Percentiles rank a stretch among this genome's conserved stretches.
phyloP scores from a whole-genome alignment of 2,888 invertebrate species.

The Latheticus oryzae region DNA sequence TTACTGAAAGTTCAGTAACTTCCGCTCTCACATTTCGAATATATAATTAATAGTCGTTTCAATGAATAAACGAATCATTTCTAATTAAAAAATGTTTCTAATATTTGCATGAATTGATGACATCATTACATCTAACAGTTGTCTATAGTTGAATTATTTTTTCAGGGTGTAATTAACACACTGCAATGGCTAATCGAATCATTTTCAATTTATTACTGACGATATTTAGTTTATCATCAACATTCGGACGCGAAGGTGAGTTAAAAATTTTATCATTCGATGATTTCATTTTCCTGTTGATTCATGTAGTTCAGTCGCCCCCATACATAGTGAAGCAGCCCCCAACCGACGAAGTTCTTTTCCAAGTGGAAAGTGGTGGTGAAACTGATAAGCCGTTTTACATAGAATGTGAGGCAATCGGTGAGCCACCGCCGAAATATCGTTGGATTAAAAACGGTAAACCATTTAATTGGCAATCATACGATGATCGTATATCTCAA shows the following conservation, averaged over 20 bases:
- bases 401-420: conserved; percentile 96
- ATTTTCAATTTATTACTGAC: conserved; percentile 34
- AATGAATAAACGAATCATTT: conserved; percentile 2
- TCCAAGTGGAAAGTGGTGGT: conserved; percentile 88
- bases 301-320: conserved; percentile 87
- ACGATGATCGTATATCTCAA: conserved; percentile 94
- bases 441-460: conserved; percentile 97
- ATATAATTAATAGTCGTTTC: conserved; percentile 14
- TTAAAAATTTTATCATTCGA: too few relatives aligned
- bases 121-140: too few relatives aligned
- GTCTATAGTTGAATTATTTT: conserved; percentile 2
- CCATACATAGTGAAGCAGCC: conserved; percentile 94
- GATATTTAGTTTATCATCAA: conserved; percentile 30
- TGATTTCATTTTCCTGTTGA: conserved; percentile 10
- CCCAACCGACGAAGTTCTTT: conserved; percentile 89
- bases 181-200: conserved; percentile 46
- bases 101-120: neutral
- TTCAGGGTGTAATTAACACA: conserved; percentile 47
- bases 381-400: conserved; percentile 94
- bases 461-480: conserved; percentile 92
- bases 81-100: conserved; percentile 5
- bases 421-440: conserved; percentile 94
- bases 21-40: conserved; percentile 13
- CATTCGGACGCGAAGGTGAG: conserved; percentile 38
- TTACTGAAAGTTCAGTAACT: conserved; percentile 27